Evolutionary conservation across 1,140 invertebrate species (phyloP), one percentile per base, ranked within the genome.

Genomic region (Lepidurus couesii): DNA sequence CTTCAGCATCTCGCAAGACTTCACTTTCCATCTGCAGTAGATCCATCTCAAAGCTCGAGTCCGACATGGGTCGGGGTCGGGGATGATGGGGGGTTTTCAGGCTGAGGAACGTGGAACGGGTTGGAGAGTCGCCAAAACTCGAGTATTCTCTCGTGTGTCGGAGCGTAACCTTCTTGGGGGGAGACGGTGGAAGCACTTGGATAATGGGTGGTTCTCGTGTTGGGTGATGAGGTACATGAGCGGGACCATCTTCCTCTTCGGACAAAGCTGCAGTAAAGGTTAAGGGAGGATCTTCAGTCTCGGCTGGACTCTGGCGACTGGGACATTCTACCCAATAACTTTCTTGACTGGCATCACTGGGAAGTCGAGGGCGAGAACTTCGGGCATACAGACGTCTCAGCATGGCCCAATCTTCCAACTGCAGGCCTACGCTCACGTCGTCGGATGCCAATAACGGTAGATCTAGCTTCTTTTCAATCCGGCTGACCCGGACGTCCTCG

Each of bases 1-100:
- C 94, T 84, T 97, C 95, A 2, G 95, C 95, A 80, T 94, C 92
- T 77, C 92, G 89, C 4, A 98, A 84, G 83, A 93, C 92, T 84
- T 94, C 92, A 82, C 93, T 94, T 84, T 95, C 93, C 81, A 93
- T 26, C 44, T 53, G 44, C 21, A 77, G 24, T 26, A 53, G 42
- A 10, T 45, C 76, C 44, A 65, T 13, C 21, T 26, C 42, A 77
- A 77, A 65, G n/a, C n/a, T 65, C 5, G 53, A 65, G 13, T 65
- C 53, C 6, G 53, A 65, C 16, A 65, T 7, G 16, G 53, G 53
- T 13, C 53, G 53, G 21, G 9, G 53, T 7, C 53, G 53, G 21
- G 16, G 53, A 16, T 16, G 53, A 13, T 65, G 53, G 13, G 53
- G n/a, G 13, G 53, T 65, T 65, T 21, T 65, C 3, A 65, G 21